A percentile compares a stretch with the other conserved stretches of the same genome.
Conservation (phyloP, 2,888 invertebrate genomes). For the Ectropis crepuscularia region DNA sequence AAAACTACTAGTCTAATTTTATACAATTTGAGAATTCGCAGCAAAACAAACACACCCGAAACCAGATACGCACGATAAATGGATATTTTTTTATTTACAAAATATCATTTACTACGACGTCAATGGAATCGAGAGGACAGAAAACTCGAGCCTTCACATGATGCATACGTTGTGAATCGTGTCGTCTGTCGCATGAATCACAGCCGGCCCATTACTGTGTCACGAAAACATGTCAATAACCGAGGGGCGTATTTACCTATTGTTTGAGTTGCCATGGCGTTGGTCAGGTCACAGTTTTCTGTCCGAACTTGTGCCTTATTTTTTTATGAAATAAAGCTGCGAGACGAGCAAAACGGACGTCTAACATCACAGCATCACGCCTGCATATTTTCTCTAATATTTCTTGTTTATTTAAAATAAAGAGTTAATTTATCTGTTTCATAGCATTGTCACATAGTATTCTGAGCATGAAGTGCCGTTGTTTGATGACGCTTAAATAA, state of each 20-base stretch:
- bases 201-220: constrained; percentile 14
- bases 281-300: constrained; percentile 1
- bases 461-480: too few species aligned
- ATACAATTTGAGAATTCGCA: too few species aligned
- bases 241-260: constrained; percentile 21
- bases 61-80: too few species aligned
- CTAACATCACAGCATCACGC: too few species aligned
- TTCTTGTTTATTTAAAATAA: too few species aligned
- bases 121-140: neutral
- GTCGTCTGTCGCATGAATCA: constrained; percentile 25
- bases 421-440: too few species aligned
- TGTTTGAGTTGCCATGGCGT: constrained; percentile 10
- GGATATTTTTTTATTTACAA: neutral
- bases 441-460: too few species aligned
- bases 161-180: constrained; percentile 11
- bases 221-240: constrained; percentile 23
- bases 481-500: too few species aligned
- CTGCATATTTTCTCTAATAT: too few species aligned
- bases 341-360: too few species aligned
- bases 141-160: constrained; percentile 14
- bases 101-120: neutral
- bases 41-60: too few species aligned
- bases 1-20: too few species aligned
- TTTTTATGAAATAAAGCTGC: neutral
- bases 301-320: neutral